These are phyloP conservation scores for Spisula solida DNA, from an alignment of 2,888 invertebrate species.

Conservation along the genomic window DNA sequence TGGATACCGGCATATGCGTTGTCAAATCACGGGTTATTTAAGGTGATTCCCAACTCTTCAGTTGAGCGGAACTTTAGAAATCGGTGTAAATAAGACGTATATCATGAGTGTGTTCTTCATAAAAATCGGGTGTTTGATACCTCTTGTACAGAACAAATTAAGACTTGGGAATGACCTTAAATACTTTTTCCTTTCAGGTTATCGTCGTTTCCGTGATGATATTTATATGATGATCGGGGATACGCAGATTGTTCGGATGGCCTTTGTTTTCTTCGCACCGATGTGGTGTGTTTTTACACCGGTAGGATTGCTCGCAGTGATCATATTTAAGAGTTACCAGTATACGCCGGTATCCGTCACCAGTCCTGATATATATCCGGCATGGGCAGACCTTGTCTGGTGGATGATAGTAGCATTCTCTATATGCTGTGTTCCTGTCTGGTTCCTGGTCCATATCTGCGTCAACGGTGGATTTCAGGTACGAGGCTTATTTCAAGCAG, in stretches of 20 bases:
- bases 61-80: too few species aligned
- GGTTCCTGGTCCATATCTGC: conserved; percentile 72
- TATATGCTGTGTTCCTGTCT: conserved; percentile 76
- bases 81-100: too few species aligned
- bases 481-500: background rate
- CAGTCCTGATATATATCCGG: conserved; percentile 69
- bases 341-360: conserved; percentile 75
- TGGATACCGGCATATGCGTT: too few species aligned
- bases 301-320: conserved; percentile 75
- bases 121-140: too few species aligned
- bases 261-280: conserved; percentile 75
- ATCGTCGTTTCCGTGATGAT: conserved; percentile 78
- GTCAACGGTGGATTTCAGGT: conserved; percentile 73
- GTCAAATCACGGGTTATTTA: too few species aligned
- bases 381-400: conserved; percentile 76
- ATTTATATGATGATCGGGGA: conserved; percentile 83
- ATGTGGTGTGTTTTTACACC: conserved; percentile 81
- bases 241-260: conserved; percentile 12
- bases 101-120: too few species aligned
- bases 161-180: too few species aligned
- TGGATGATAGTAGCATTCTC: conserved; percentile 77
- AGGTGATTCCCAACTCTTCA: too few species aligned
- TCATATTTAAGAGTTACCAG: conserved; percentile 78
- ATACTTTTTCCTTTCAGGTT: conserved; percentile 72
- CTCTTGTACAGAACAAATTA: too few species aligned